phyloP scores from a whole-genome alignment of 2,888 invertebrate species.

The Standfussiana lucernea region DNA sequence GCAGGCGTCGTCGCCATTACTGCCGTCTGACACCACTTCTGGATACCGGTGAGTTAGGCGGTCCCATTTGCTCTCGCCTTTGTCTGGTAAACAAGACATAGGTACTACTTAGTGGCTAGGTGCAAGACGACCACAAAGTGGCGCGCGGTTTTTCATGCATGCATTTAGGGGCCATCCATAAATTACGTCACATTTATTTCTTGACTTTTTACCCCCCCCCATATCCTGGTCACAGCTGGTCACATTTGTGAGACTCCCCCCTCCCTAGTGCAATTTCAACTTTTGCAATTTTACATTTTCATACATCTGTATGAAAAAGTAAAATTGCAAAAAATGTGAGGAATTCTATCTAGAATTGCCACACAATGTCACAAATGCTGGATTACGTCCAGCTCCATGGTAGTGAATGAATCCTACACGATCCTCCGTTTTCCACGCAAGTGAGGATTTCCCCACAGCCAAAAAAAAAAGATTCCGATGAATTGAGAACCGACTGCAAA shows the following conservation, averaged over 20 bases:
- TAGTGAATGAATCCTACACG: background rate
- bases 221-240: too few species aligned
- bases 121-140: background rate
- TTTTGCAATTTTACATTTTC: too few species aligned
- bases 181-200: too few species aligned
- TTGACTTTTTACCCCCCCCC: too few species aligned
- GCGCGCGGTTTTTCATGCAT: too few species aligned
- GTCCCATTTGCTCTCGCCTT: slow-evolving; percentile 59
- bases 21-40: background rate
- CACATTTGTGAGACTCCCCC: too few species aligned
- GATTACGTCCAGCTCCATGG: background rate
- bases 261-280: too few species aligned
- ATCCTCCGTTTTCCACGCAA: background rate
- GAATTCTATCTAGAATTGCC: too few species aligned
- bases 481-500: background rate
- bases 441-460: background rate
- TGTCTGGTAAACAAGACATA: slow-evolving; percentile 31
- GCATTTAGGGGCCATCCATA: too few species aligned
- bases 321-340: too few species aligned
- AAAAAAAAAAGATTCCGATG: background rate
- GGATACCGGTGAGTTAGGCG: slow-evolving; percentile 46
- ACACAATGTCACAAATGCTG: too few species aligned
- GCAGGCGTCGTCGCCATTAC: slow-evolving; percentile 52
- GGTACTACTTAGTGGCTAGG: background rate
- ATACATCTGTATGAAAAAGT: too few species aligned